Evolutionary conservation across 2,113 vertebrate species (phyloP), one percentile per base, ranked within the genome.

Genomic region (Ochotona curzoniae): DNA sequence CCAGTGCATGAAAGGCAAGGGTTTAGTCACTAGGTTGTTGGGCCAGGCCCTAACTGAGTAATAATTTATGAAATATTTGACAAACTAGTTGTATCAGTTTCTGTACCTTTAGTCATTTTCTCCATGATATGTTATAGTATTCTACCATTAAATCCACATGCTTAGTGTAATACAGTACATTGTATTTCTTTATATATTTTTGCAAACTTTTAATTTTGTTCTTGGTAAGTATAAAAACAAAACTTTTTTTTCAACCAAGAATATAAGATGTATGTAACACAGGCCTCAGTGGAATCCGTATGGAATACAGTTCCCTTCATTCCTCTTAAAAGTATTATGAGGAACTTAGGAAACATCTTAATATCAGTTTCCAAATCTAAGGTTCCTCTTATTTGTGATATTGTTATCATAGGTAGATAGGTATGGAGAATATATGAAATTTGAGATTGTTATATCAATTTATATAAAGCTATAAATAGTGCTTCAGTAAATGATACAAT

Each of bases 261-360:
- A 75, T 86, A 8, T 86, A 75, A 63, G 57, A 86, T 57, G 18
- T 57, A 57, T 91, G 83, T 9, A 67, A 74, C 2, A 17, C 30
- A 89, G 64, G 82, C 63, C 25, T 25, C 70, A 18, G 73, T 38
- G 61, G 44, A 86, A 80, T 96, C 94, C 0, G 3, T 3, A 26
- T 71, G 86, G 86, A 74, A 49, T 26, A 51, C 51, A 93, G 57
- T 87, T 35, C 78, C 76, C 10, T 94, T 93, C 84, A n/a, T 61
- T 94, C 26, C 63, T 57, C 49, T 80, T 61, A 95, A 85, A 90
- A 30, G 82, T 69, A 71, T 13, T 10, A 81, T 12, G 30, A 6
- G 17, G 79, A 93, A 75, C 6, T 44, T 90, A 86, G 61, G 76
- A 23, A 89, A 38, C 17, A 0, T 30, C 84, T 95, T 76, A 78